Evolutionary conservation across 92 coral and sea anemone species (phyloP).

Genomic region (Palythoa heliodiscus): DNA sequence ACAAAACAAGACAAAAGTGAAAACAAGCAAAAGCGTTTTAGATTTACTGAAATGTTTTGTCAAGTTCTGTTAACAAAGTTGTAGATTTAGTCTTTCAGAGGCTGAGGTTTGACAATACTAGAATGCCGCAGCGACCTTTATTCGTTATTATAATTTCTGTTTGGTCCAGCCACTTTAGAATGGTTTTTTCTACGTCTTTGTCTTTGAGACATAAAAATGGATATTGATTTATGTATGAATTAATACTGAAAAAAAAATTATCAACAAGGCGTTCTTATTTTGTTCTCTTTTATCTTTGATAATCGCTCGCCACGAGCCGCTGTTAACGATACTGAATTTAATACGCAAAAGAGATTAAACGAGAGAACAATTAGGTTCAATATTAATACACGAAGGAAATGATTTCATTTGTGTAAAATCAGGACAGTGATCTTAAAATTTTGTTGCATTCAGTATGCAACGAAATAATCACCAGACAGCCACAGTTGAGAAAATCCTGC

Average conservation of each 20-base stretch:
- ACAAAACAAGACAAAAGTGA: no score
- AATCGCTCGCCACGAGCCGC: conserved; percentile 8
- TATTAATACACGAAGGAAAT: neutral
- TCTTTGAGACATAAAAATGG: neutral
- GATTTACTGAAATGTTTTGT: no score
- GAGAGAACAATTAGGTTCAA: neutral
- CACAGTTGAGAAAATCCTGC: neutral
- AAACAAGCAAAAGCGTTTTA: no score
- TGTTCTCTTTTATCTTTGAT: neutral
- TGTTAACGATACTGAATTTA: conserved; percentile 1
- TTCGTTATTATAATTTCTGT: neutral
- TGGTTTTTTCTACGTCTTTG: neutral
- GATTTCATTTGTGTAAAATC: neutral
- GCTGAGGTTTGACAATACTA: no score
- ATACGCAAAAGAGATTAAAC: neutral
- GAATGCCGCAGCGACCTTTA: neutral
- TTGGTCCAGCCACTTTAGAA: neutral
- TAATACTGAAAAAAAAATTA: conserved; percentile 35
- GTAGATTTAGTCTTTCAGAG: no score
- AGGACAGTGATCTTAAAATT: neutral
- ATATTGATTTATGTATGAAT: conserved; percentile 10
- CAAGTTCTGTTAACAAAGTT: no score
- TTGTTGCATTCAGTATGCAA: neutral
- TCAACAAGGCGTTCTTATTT: conserved; percentile 73
- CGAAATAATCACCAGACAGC: neutral